Evolutionary conservation across 2,113 vertebrate species (phyloP), one percentile per base, ranked within the genome.

Genomic region (Falco punctatus): DNA sequence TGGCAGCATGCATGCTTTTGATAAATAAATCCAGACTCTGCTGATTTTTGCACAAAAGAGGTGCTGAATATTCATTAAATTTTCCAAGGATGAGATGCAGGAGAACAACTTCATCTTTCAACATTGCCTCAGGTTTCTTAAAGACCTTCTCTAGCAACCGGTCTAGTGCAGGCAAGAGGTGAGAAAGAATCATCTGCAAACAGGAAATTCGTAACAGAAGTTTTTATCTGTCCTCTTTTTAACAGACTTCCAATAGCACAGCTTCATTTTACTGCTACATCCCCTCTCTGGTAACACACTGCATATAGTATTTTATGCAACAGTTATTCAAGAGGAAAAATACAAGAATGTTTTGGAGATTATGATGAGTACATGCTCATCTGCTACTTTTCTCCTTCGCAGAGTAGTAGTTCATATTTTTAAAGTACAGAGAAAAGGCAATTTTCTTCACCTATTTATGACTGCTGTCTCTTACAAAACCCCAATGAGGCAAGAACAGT

Each of bases 21-120:
- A 99, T 44, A 69, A 99, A 99, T 79, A 99, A 82, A 42, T 99
- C 98, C 86, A 99, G 91, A 81, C 98, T 98, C 92, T 92, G 98
- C 22, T 97, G 94, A 96, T 99, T 96, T 61, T 97, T 94, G 59
- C 96, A 97, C 92, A 99, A 97, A 67, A 99, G 98, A 0, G 97
- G 38, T n/a, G 98, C 99, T 32, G 99, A 98, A 65, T 95, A 94
- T 85, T 99, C 98, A 78, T 98, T 98, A 94, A 98, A 99, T 94
- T 99, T 99, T 54, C 97, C 98, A 97, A 99, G 97, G 52, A 98
- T 69, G 14, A 99, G 98, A 93, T 98, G 97, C 70, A 99, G 80
- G 40, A 99, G 96, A 93, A 98, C 92, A 83, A 96, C 98, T 94
- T 99, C 99, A 32, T 98, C 98, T 72, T 96, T 98, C 90, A 99